Evolutionary conservation across 2,113 vertebrate genomes (phyloP).

Genomic region (Cyprinodon variegatus): DNA sequence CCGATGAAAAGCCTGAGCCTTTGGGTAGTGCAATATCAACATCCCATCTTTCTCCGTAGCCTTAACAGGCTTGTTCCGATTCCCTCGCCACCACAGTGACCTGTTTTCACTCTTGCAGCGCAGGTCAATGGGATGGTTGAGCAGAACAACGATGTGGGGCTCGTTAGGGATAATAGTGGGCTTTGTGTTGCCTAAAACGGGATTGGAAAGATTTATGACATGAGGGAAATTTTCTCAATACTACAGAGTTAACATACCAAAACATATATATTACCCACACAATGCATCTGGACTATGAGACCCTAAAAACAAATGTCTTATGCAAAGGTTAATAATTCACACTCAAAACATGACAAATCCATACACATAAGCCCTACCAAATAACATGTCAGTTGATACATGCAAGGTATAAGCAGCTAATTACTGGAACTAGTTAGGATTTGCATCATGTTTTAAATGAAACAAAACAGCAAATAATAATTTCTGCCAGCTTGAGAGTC

Average conservation of each 20-base stretch:
- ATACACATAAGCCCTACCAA: neutral
- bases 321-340: neutral
- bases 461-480: neutral
- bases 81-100: constrained; percentile 75
- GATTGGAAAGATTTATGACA: neutral
- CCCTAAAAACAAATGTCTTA: neutral
- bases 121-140: constrained; percentile 68
- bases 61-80: constrained; percentile 45
- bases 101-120: constrained; percentile 66
- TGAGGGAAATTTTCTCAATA: neutral
- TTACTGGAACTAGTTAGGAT: neutral
- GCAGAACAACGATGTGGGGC: constrained; percentile 59
- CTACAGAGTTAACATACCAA: neutral
- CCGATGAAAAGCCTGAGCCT: constrained; percentile 57
- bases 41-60: constrained; percentile 44
- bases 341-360: neutral
- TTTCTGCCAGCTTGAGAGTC: neutral
- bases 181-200: constrained; percentile 66
- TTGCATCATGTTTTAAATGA: neutral
- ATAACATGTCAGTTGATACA: neutral
- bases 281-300: neutral
- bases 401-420: neutral
- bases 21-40: constrained; percentile 48
- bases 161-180: constrained; percentile 68
- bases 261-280: neutral